Base-by-base conservation (phyloP, 2,113 vertebrate genomes). In the Lophotis ruficrista region DNA sequence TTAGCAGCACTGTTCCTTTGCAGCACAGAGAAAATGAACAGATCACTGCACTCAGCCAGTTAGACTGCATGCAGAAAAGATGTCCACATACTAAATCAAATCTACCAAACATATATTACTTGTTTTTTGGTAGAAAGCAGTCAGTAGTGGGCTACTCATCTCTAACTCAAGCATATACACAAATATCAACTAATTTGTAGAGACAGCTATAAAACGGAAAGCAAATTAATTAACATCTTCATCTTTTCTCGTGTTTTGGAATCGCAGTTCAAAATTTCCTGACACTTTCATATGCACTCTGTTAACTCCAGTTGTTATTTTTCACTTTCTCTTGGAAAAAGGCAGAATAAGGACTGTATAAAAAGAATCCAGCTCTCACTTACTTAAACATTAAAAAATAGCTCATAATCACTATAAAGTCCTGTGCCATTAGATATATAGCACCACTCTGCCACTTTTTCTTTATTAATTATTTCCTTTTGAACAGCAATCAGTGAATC, bases 391-490 rank as follows among this genome's bases (percentile, higher is more conserved):
- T 73, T 81, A 91, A 81, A 94, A 92, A 83, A 64, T 47, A 94
- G 56, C 68, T 95, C 65, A 68, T 82, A 95, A 93, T 95, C 68
- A 73, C 90, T 53, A 50, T 60, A 53, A 92, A 93, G 83, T 62
- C 33, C 33, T 79, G 60, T 89, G 83, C 61, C 86, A 82, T 95
- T 90, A 92, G 69, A 91, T 84, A 91, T 82, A 94, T 69, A 92
- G 80, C 90, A 96, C 80, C 90, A 89, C 56, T 90, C 92, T 90
- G 95, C 69, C 96, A 92, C 86, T 89, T 97, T 73, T 77, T 56
- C 90, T 78, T 95, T 97, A 96, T 97, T 97, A 94, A 97, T 97
- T 96, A 89, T 95, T 96, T 97, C 96, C 96, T 96, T 94, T 89
- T 82, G 93, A 94, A 90, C 35, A 81, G 69, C 61, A 92, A 93